Percentiles rank a stretch among this genome's conserved stretches.
phyloP scores from a whole-genome alignment of 2,797 vertebrate species.

The Allobates femoralis region DNA sequence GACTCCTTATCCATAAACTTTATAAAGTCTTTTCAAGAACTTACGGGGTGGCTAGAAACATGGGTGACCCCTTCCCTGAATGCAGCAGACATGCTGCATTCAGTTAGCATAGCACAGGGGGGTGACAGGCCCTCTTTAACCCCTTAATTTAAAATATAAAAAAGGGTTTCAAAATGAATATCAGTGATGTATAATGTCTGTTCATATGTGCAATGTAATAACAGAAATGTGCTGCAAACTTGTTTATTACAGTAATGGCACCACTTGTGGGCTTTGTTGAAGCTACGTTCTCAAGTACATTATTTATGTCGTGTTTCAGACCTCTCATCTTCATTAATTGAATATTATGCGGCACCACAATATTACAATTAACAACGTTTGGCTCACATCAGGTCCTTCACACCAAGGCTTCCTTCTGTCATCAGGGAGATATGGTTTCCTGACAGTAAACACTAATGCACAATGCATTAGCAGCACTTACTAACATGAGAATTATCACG shows the following conservation, averaged over 20 bases:
- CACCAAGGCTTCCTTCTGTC: slow-evolving; percentile 27
- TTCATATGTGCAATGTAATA: neutral
- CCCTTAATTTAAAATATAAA: too few relatives aligned
- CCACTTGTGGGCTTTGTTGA: neutral
- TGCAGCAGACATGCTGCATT: too few relatives aligned
- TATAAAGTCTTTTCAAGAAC: too few relatives aligned
- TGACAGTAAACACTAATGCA: slow-evolving; percentile 50
- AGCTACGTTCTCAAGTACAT: neutral
- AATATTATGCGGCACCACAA: slow-evolving; percentile 37
- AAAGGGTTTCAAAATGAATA: too few relatives aligned
- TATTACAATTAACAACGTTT: slow-evolving; percentile 35
- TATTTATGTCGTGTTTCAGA: neutral
- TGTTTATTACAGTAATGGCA: neutral
- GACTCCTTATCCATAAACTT: too few relatives aligned
- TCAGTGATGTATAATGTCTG: neutral
- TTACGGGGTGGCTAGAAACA: too few relatives aligned
- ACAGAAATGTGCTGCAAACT: neutral
- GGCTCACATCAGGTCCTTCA: slow-evolving; percentile 31
- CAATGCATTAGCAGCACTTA: slow-evolving; percentile 54
- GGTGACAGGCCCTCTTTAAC: too few relatives aligned
- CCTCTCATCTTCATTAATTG: slow-evolving; percentile 43
- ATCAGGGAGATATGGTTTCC: slow-evolving; percentile 36
- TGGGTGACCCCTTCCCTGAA: too few relatives aligned
- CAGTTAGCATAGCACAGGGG: too few relatives aligned
- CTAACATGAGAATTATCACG: slow-evolving; percentile 34